Conservation (phyloP, 1,140 invertebrate species). For the Linepithema humile region DNA sequence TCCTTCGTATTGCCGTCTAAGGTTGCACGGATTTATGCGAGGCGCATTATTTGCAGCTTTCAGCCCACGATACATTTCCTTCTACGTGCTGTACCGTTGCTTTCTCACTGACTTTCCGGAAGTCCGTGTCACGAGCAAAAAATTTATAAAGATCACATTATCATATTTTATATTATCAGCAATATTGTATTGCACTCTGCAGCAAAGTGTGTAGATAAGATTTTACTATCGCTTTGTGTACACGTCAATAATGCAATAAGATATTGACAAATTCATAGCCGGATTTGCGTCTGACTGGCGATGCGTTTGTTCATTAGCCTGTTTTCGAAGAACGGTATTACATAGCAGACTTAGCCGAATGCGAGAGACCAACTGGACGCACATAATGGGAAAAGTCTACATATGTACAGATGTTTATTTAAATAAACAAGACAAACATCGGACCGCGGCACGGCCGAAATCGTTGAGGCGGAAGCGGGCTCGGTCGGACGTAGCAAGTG, state of each 20-base stretch:
- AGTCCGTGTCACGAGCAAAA: neutral
- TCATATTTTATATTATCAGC: neutral
- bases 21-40: slow-evolving; percentile 5
- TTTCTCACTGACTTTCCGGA: neutral
- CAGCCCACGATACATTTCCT: neutral
- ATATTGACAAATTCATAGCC: neutral
- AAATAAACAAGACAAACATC: slow-evolving; percentile 59
- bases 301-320: slow-evolving; percentile 14
- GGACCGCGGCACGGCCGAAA: neutral
- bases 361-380: neutral
- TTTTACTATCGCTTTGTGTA: neutral
- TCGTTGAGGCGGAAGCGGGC: slow-evolving; percentile 63
- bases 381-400: slow-evolving; percentile 5
- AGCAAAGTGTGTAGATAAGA: neutral
- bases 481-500: slow-evolving; percentile 37
- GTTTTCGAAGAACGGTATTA: slow-evolving; percentile 8
- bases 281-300: neutral
- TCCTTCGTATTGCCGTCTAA: neutral
- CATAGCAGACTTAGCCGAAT: neutral
- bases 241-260: neutral
- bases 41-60: slow-evolving; percentile 6
- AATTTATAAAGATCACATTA: neutral
- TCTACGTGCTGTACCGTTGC: neutral
- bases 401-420: slow-evolving; percentile 56
- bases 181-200: neutral